A percentile compares a stretch with the other conserved stretches of the same genome.
These are phyloP conservation scores for Anadara kagoshimensis DNA, from an alignment of 1,140 invertebrate species.

Conservation along the genomic window DNA sequence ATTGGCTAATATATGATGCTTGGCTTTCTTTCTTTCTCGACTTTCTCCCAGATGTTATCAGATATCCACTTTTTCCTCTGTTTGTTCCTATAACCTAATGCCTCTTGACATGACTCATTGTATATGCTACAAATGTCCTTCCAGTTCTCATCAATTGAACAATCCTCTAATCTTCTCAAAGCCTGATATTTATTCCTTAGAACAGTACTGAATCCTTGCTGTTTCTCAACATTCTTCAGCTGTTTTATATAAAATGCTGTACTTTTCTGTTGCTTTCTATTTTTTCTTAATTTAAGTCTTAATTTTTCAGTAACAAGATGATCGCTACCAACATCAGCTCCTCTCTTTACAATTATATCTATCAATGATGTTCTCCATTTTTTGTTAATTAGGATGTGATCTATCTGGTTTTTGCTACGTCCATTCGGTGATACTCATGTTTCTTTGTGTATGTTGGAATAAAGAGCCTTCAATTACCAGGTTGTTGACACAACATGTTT, in stretches of 20 bases:
- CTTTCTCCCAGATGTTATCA: too few relatives aligned
- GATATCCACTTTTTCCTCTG: background rate
- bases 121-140: too few relatives aligned
- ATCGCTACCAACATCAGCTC: conserved; percentile 35
- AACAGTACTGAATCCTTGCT: background rate
- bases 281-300: conserved; percentile 16
- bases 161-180: conserved; percentile 8
- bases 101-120: conserved; percentile 3
- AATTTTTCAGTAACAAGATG: conserved; percentile 25
- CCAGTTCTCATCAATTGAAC: too few relatives aligned
- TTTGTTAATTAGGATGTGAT: conserved; percentile 38
- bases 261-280: background rate
- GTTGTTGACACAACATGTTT: conserved; percentile 32
- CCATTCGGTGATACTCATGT: conserved; percentile 47
- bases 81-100: background rate
- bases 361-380: conserved; percentile 42
- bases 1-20: too few relatives aligned
- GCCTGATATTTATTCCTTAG: conserved; percentile 9
- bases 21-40: too few relatives aligned
- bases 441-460: conserved; percentile 44
- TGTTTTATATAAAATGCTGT: conserved; percentile 4
- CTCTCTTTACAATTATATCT: conserved; percentile 25
- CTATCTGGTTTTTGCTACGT: too few relatives aligned
- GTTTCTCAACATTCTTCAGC: background rate
- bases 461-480: conserved; percentile 36